Evolutionary conservation across 2,113 vertebrate species (phyloP).

Genomic region (Scophthalmus maximus): DNA sequence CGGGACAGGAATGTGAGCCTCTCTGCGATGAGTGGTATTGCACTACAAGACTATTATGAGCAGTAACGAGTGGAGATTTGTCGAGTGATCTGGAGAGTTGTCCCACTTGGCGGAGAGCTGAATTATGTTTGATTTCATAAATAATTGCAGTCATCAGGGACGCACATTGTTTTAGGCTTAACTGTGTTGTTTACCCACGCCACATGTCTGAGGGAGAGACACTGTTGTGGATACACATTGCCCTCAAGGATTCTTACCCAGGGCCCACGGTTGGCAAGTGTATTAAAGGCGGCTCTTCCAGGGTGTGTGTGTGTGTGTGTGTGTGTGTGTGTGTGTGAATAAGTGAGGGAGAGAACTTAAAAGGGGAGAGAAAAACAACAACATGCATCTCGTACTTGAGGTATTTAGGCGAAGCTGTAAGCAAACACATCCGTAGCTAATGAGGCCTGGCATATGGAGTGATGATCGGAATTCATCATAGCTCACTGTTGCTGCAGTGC

Average conservation of each 20-base stretch:
- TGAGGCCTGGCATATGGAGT: conserved; percentile 78
- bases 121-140: conserved; percentile 86
- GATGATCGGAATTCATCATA: conserved; percentile 74
- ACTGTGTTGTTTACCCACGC: conserved; percentile 84
- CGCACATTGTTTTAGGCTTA: conserved; percentile 84
- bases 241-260: conserved; percentile 80
- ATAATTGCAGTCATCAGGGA: conserved; percentile 85
- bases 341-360: conserved; percentile 66
- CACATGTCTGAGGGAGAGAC: conserved; percentile 83
- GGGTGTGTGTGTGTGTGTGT: conserved; percentile 29
- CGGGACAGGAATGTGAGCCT: background rate
- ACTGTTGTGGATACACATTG: conserved; percentile 80
- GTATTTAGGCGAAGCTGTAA: conserved; percentile 79
- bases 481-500: conserved; percentile 60
- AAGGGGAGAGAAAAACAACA: conserved; percentile 74
- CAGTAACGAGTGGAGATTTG: conserved; percentile 46
- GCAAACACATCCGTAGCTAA: conserved; percentile 80
- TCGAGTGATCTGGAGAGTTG: conserved; percentile 75
- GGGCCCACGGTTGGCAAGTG: conserved; percentile 77
- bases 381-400: conserved; percentile 72
- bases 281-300: conserved; percentile 73
- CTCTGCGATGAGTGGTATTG: background rate
- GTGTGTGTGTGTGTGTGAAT: conserved; percentile 27
- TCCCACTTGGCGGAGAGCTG: conserved; percentile 80
- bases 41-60: conserved; percentile 13